Conservation (phyloP, 2,797 vertebrate species). For the Microctenopoma lineatum region DNA sequence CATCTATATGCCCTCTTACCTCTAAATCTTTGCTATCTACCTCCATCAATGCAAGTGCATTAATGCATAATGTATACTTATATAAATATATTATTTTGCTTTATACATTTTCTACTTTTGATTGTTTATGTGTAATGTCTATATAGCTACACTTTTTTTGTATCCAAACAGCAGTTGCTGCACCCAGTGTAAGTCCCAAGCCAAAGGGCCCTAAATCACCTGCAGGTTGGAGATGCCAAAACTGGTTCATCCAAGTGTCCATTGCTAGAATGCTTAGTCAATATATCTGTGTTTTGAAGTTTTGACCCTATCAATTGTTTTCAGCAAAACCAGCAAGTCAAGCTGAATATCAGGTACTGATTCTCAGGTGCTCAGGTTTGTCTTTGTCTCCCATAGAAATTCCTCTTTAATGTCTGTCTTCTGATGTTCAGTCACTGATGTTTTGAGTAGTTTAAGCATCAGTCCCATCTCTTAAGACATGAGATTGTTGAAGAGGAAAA, state of each 20-base stretch:
- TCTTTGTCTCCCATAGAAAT: slow-evolving; percentile 36
- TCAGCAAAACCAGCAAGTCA: slow-evolving; percentile 26
- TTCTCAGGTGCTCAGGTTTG: slow-evolving; percentile 60
- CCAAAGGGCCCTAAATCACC: slow-evolving; percentile 30
- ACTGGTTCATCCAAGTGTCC: slow-evolving; percentile 42
- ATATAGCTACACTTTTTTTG: slow-evolving; percentile 53
- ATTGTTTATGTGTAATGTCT: slow-evolving; percentile 64
- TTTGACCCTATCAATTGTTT: slow-evolving; percentile 9
- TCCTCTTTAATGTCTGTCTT: slow-evolving; percentile 21
- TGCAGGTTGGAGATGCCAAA: slow-evolving; percentile 35
- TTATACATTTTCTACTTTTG: slow-evolving; percentile 81
- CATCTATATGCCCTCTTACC: slow-evolving; percentile 75
- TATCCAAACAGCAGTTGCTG: slow-evolving; percentile 46
- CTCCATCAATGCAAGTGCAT: slow-evolving; percentile 77
- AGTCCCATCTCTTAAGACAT: slow-evolving; percentile 35
- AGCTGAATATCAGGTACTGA: slow-evolving; percentile 52
- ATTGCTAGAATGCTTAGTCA: slow-evolving; percentile 17
- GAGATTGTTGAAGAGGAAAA: slow-evolving; percentile 52
- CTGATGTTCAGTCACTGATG: slow-evolving; percentile 20
- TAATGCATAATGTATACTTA: slow-evolving; percentile 79
- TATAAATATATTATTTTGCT: slow-evolving; percentile 80
- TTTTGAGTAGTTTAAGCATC: slow-evolving; percentile 15
- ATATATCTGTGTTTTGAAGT: slow-evolving; percentile 38
- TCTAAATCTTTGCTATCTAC: slow-evolving; percentile 81
- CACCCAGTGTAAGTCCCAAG: slow-evolving; percentile 30